A percentile compares a stretch with the other conserved stretches of the same genome.
phyloP scores from a whole-genome alignment of 1,140 invertebrate species.

The Saccostrea cuccullata region DNA sequence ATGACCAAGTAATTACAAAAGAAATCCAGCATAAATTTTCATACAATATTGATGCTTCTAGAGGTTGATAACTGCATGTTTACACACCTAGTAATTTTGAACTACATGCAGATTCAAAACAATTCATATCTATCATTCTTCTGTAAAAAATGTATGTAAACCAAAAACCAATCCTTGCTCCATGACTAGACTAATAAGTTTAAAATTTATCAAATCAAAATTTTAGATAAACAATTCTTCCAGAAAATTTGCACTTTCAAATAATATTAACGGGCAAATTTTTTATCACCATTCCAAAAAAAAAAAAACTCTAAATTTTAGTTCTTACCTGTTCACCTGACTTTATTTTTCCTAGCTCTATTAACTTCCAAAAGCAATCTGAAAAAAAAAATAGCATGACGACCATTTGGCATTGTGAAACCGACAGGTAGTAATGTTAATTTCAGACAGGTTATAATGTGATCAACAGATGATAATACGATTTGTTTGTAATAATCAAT shows the following conservation, averaged over 20 bases:
- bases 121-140: too few species aligned
- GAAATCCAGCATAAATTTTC: too few species aligned
- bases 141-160: too few species aligned
- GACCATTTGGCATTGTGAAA: neutral
- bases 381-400: neutral
- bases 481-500: conserved; percentile 35
- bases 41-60: too few species aligned
- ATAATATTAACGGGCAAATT: neutral
- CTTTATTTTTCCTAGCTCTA: neutral
- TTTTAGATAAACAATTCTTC: too few species aligned
- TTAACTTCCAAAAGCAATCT: neutral
- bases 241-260: neutral
- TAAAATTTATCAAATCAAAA: too few species aligned
- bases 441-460: conserved; percentile 4
- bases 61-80: too few species aligned
- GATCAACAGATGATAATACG: conserved; percentile 12
- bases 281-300: neutral
- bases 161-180: too few species aligned
- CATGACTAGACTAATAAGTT: too few species aligned
- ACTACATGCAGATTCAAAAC: too few species aligned
- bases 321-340: neutral
- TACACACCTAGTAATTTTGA: too few species aligned
- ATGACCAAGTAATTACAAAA: too few species aligned
- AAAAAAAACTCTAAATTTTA: neutral
- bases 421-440: neutral